Base-by-base conservation (phyloP, 2,888 invertebrate genomes). In the Acanthopleura granulata region DNA sequence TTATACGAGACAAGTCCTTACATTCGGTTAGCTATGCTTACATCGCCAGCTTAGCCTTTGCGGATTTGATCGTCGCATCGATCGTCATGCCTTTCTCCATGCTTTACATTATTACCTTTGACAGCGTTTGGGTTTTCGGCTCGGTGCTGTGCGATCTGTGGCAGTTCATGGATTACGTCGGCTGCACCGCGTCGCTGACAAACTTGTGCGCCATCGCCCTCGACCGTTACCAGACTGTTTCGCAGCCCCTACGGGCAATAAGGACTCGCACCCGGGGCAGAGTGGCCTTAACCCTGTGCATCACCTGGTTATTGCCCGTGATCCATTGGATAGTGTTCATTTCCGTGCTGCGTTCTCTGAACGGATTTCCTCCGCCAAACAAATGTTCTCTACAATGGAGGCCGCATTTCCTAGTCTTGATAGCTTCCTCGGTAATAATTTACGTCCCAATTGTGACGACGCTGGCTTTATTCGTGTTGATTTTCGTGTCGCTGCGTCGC, bases 181-280 rank as follows among this genome's bases (percentile, higher is more conserved):
- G 97, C 86, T 96, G 96, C 85, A 98, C 98, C 0, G 97, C 98
- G 12, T 97, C 97, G 14, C 98, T 99, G 84, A 92, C 98, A 72
- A 98, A 98, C 91, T 92, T 99, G 74, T 98, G 98, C 91, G 97
- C 98, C 57, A 98, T 97, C 85, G 96, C 97, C 0, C 90, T 97
- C 86, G 97, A 97, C 89, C 93, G 97, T 18, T 98, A 98, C 91
- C 97, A 98, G 97, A 98, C 98, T 72, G 98, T 98, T 80, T 97
- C 97, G 27, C 97, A 98, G 91, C 98, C 98, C 1, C 16, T 71
- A 0, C 97, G 99, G 82, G 96, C 96, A 74, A 98, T 98, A 91
- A 97, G 98, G 4, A 95, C 95, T 92, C 93, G 94, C 78, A 98
- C 98, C 96, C 97, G 96, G 18, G 71, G 71, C 15, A 40, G 71